Base-by-base conservation (phyloP, 2,113 vertebrate species). In the Gadus chalcogrammus region DNA sequence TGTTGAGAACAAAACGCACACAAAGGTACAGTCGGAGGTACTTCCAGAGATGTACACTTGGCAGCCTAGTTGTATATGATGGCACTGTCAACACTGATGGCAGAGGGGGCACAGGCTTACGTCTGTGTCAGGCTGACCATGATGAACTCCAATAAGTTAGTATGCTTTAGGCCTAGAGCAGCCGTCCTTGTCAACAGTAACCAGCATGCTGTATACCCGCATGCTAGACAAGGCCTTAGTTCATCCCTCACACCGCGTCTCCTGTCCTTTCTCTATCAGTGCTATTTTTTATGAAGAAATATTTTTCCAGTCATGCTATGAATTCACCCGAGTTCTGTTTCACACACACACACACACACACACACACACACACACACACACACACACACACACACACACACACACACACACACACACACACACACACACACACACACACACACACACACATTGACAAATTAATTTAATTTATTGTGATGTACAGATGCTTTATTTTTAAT, bases 251-350 rank as follows among this genome's bases (percentile, higher is more conserved):
- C 62, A 28, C 15, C 66, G 77, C 70, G 72, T 56, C 70, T 73
- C 69, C 71, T 72, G 63, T 24, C 56, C 64, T 75, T 52, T 76
- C 78, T 69, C 71, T 78, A 65, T 70, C 80, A 85, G 81, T 70
- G 71, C 86, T 82, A 68, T 83, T 91, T 91, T 89, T 91, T 85
- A 83, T 91, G 86, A 85, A 87, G 82, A 91, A 87, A 73, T 88
- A 91, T 91, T 89, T 89, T 89, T 89, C 69, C 88, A 90, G 74
- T 81, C 55, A 77, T 48, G 42, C 42, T 48, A 48, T 48, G 42
- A 48, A 48, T 6, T 13, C 42, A 48, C 8, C 42, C 8, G 42
- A 48, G 42, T 48, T 48, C 42, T 48, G 42, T 48, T 48, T 48
- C 8, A 13, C 8, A 48, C 42, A 48, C 42, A 48, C 42, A 48